Evolutionary conservation across 2,797 vertebrate genomes (phyloP), one percentile per base, ranked within the genome.

Genomic region (Sandelia bainsii): DNA sequence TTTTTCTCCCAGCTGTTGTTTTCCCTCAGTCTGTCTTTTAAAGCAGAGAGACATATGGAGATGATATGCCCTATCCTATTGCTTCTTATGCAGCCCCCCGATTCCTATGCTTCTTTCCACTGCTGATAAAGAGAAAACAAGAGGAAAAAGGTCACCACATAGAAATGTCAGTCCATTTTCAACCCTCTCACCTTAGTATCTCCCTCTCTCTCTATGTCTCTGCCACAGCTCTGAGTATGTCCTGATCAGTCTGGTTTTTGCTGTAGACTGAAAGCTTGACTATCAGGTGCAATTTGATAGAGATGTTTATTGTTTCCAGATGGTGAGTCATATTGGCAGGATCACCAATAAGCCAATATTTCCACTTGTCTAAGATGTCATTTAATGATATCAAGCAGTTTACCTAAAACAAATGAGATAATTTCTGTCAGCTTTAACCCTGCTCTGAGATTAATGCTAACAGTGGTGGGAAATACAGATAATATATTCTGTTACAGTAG

Each of bases 1-100:
- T 62, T 51, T 63, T 82, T 73, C 75, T 72, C 12, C 27, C 34
- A 79, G 67, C 69, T 75, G 66, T 73, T 77, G 22, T 42, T 48
- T n/a, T 75, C 19, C 42, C 27, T 72, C 42, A 23, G 27, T 20
- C 53, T 61, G 14, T 25, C 60, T 39, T 71, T 45, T 58, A 17
- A 5, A 57, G 51, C 34, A 54, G 16, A 72, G 50, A 63, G 19
- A 58, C 19, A 14, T 29, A 56, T 20, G 10, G 9, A 19, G 29
- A 60, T 9, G 7, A 23, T 73, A 3, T 23, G 50, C 45, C 64
- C 23, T 27, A 25, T 44, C 39, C 51, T 42, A 1, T 57, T 56
- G 37, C 51, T 45, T 69, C 52, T 77, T 69, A 53, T 34, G 42
- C 48, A 19, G 22, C 69, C 60, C 48, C 12, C 37, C 75, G 66